phyloP scores from a whole-genome alignment of 1,140 invertebrate genomes.

The Thaumatotibia leucotreta region DNA sequence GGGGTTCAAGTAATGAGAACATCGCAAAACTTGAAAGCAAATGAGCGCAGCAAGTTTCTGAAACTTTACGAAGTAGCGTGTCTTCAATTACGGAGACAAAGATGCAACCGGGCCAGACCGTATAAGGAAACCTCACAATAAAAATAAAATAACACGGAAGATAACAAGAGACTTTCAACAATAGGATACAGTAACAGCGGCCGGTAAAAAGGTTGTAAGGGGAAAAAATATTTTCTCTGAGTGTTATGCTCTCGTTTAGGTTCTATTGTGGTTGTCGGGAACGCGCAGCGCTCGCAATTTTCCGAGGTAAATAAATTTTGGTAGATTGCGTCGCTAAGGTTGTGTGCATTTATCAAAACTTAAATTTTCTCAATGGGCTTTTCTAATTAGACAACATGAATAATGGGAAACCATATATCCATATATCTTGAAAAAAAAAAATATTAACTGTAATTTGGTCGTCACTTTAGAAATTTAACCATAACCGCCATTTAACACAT shows the following conservation, averaged over 20 bases:
- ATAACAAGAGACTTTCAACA: conserved; percentile 12
- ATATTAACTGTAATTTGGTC: no score
- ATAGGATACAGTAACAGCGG: conserved; percentile 14
- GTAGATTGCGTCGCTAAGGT: neutral
- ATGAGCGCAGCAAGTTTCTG: neutral
- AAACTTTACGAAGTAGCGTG: neutral
- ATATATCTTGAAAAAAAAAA: no score
- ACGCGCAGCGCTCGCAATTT: conserved; percentile 1
- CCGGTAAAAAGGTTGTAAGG: conserved; percentile 8
- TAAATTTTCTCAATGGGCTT: no score
- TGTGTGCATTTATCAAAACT: neutral
- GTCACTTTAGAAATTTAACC: no score
- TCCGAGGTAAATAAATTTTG: conserved; percentile 5
- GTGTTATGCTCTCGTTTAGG: conserved; percentile 7
- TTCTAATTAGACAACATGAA: no score
- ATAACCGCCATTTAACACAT: no score
- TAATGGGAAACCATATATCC: no score
- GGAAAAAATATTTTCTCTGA: conserved; percentile 13
- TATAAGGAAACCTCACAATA: conserved; percentile 4
- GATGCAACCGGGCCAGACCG: neutral
- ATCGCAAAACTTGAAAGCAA: no score
- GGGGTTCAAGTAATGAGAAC: no score
- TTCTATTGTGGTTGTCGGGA: conserved; percentile 9
- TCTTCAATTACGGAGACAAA: neutral
- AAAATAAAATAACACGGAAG: conserved; percentile 6